These are phyloP conservation scores for Triops cancriformis DNA, from an alignment of 1,140 invertebrate species.

Conservation along the genomic window DNA sequence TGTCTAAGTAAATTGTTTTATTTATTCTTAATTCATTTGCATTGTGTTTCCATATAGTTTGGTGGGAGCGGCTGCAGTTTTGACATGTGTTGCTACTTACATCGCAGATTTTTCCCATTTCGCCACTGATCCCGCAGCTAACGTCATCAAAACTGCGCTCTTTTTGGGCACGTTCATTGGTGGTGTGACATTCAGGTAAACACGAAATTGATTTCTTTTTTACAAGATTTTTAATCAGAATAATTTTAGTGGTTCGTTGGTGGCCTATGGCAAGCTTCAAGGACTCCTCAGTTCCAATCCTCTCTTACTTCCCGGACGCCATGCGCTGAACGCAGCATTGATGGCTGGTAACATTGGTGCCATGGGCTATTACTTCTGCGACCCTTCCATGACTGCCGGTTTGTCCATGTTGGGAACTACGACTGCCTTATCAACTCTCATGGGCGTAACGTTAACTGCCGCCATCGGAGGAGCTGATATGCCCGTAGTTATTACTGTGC, in stretches of 20 bases:
- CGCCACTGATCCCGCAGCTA: slow-evolving; percentile 70
- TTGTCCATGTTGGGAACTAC: slow-evolving; percentile 59
- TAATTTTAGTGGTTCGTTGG: slow-evolving; percentile 60
- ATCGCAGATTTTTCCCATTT: slow-evolving; percentile 73
- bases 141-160: slow-evolving; percentile 74
- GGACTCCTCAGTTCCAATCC: slow-evolving; percentile 69
- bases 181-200: slow-evolving; percentile 71
- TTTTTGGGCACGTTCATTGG: slow-evolving; percentile 86
- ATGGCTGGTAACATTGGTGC: slow-evolving; percentile 56
- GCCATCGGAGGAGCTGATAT: slow-evolving; percentile 89
- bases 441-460: slow-evolving; percentile 79
- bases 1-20: slow-evolving; percentile 23
- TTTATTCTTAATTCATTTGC: slow-evolving; percentile 35
- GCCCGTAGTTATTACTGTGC: slow-evolving; percentile 86
- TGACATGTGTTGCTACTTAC: slow-evolving; percentile 76
- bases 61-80: slow-evolving; percentile 75
- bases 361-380: slow-evolving; percentile 58
- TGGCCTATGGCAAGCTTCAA: slow-evolving; percentile 88
- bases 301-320: slow-evolving; percentile 69
- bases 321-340: slow-evolving; percentile 62
- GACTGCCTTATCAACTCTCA: slow-evolving; percentile 58
- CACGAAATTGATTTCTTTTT: background rate
- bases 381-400: slow-evolving; percentile 52
- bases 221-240: slow-evolving; percentile 30
- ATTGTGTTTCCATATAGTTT: slow-evolving; percentile 43